Percentiles rank a stretch among this genome's conserved stretches.
phyloP scores from a whole-genome alignment of 2,797 vertebrate genomes.

The Eptatretus atami region DNA sequence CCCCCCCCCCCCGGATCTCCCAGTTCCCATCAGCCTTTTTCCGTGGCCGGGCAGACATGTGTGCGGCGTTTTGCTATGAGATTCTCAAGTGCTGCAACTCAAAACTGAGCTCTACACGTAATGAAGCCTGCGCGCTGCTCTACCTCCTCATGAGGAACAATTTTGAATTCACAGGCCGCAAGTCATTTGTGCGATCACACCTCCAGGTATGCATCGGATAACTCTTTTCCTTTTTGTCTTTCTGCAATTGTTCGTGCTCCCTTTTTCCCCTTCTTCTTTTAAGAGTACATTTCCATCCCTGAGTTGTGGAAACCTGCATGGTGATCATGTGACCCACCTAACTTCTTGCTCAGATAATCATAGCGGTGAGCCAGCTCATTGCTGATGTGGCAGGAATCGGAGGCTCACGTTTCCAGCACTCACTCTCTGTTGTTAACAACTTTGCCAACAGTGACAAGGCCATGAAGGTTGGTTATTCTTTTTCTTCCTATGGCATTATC shows the following conservation, averaged over 20 bases:
- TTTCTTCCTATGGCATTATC: too few relatives aligned
- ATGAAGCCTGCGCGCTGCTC: conserved; percentile 61
- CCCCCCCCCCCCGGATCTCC: conserved; percentile 7
- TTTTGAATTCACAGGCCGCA: conserved; percentile 76
- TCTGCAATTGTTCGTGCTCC: too few relatives aligned
- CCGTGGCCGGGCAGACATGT: conserved; percentile 81
- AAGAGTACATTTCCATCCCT: too few relatives aligned
- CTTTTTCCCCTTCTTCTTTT: too few relatives aligned
- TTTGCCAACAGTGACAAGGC: conserved; percentile 75
- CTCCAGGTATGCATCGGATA: conserved; percentile 27
- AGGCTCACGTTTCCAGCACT: conserved; percentile 81
- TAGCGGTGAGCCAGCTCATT: conserved; percentile 89
- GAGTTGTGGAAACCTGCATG: background rate
- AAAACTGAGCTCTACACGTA: conserved; percentile 68
- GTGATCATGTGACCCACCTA: conserved; percentile 8
- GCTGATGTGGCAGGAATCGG: conserved; percentile 86
- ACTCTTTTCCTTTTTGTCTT: too few relatives aligned
- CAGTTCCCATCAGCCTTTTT: conserved; percentile 88
- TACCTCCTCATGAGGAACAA: conserved; percentile 97
- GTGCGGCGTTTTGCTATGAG: conserved; percentile 70
- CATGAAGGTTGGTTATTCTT: conserved; percentile 32
- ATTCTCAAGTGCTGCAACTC: conserved; percentile 84
- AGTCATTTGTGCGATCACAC: conserved; percentile 74
- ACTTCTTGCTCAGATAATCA: conserved; percentile 36
- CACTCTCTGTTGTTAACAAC: conserved; percentile 87